Evolutionary conservation across 2,888 invertebrate genomes (phyloP), one percentile per base, ranked within the genome.

Genomic region (Cheilosia soror): DNA sequence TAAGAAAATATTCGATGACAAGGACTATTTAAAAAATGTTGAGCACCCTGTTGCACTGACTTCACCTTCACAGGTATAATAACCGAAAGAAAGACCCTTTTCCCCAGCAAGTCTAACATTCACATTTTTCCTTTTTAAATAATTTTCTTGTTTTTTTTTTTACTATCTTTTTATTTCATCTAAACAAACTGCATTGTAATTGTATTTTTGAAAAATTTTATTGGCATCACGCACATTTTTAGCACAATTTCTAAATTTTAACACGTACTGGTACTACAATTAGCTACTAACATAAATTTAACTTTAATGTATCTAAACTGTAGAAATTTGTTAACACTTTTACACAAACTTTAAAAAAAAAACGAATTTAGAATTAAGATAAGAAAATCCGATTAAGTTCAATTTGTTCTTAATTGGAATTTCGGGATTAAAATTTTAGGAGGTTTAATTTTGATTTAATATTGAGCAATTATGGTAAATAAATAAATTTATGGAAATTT

Each of bases 1-100:
- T 88, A 96, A 97, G 93, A 98, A 97, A 94, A 98, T 98, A 90
- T 97, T 97, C 92, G 97, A 97, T 92, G 97, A 97, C 93, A 97
- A 96, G 93, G 96, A 96, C 87, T 97, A 97, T 93, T 94, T 97
- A 92, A 96, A 96, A 93, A 97, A 97, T 93, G 94, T 94, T 91
- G 94, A 93, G 82, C 93, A 93, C 90, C 92, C 93, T 89, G 93
- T 93, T 88, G 93, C 93, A 90, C 93, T 93, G 89, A 90, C 93
- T 87, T 93, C 93, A 89, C 93, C 93, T 89, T 93, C 94, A 88
- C 94, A 94, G 93, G 94, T 94, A 93, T 88, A 88, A 88, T 87
- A 89, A 80, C 60, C 53, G 27, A 44, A 66, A 40, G 72, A 65
- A 27, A 20, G 65, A 62, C 60, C 44, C 20, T 27, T 15, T 15